Evolutionary conservation across 2,113 vertebrate species (phyloP), one percentile per base, ranked within the genome.

Genomic region (Bambusicola thoracicus): DNA sequence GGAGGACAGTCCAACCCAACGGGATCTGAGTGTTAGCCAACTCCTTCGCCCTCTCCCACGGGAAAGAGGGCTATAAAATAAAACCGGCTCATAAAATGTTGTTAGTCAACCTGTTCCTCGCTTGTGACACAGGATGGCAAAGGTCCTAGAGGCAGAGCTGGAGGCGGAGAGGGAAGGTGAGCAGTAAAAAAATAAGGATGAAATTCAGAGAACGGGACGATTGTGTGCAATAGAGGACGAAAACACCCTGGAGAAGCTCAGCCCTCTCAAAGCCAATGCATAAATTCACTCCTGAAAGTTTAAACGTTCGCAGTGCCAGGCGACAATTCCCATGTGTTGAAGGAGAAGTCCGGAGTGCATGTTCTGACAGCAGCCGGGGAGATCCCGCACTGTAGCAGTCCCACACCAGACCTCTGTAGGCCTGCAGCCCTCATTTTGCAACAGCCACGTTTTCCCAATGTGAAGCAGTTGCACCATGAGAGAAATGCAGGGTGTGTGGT

Each of bases 41-140:
- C 55, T 89, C 66, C 49, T 48, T 67, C 87, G 92, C 78, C 81
- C 85, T 94, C 92, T 94, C 90, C 79, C 89, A 92, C 92, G 93
- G 94, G 94, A 92, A 89, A 87, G 67, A 82, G 44, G 66, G 63
- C 53, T 74, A 43, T 91, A 81, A 95, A 87, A 86, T 94, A 87
- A 92, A 93, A 84, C 41, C 0, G 69, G 79, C 48, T 96, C 85
- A 94, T 94, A 95, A 94, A 95, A 95, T 85, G 81, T 68, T 62
- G 77, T 90, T 91, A 70, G 48, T 96, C 90, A 96, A 87, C 67
- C 55, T 89, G 62, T 65, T 89, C 88, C 65, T 51, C 38, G 43
- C 43, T 66, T 49, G 65, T 70, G 80, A 81, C 53, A 75, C 55
- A 21, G 58, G 67, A 66, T 66, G 85, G 61, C 91, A 91, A 73